Evolutionary conservation across 2,888 invertebrate species (phyloP), one percentile per base, ranked within the genome.

Genomic region (Alloplasta piceator): DNA sequence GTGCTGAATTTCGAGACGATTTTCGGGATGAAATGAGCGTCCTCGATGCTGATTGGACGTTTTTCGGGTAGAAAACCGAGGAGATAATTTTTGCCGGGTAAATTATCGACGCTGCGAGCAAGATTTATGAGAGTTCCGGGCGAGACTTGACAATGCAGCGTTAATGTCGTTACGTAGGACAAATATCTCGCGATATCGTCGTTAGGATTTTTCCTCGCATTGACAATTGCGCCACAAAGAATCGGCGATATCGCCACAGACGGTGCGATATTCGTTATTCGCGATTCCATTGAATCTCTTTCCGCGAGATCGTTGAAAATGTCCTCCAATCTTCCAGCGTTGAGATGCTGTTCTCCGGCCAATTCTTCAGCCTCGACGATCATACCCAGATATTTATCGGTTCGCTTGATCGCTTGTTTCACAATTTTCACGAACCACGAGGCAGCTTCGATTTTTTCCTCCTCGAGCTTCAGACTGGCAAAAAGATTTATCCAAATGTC

Each of bases 401-500:
- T 80, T 46, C 89, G 76, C 71, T 87, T 87, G 4, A 71, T 82
- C 43, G 86, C 79, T 36, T 79, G 80, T 82, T 86, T 78, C 55
- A 87, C 63, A 78, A 83, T 82, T 88, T 89, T 85, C 80, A 87
- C 82, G 67, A 92, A 87, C 90, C 90, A 91, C 46, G 82, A 64
- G 6, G 87, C 85, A 12, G 89, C 58, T 75, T 87, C 82, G 4
- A 82, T 50, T 74, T 83, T 89, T n/a, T 88, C 84, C 9, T 86
- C 72, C 3, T 52, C 12, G 82, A 82, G 88, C 84, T 68, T 87
- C 82, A 86, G 87, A 84, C 60, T 91, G 75, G 60, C 92, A 78
- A 83, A 92, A 89, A 86, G 93, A 85, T 95, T 94, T 39, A 96
- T 90, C 94, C 96, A 95, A 77, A 96, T 92, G 88, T 95, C 94